phyloP scores from a whole-genome alignment of 2,797 vertebrate species.

The Microcaecilia unicolor region DNA sequence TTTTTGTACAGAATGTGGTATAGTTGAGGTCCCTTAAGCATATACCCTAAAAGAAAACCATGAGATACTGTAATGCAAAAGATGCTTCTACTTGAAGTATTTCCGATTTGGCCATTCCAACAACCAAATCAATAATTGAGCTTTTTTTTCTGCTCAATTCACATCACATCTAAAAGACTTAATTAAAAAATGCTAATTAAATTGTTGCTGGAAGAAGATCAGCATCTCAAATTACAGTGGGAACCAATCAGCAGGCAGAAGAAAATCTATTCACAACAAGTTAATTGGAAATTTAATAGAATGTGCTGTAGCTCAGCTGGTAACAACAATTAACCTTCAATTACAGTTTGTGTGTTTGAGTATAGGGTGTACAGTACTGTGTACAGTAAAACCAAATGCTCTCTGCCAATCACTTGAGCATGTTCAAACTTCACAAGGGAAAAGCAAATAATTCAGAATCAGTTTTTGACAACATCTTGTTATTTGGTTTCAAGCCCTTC shows the following conservation, averaged over 20 bases:
- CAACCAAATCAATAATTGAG: conserved; percentile 8
- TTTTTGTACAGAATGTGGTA: no score
- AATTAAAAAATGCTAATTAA: conserved; percentile 27
- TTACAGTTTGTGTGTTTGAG: conserved; percentile 6
- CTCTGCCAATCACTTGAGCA: no score
- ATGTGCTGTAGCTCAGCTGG: not conserved
- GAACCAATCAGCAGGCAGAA: not conserved
- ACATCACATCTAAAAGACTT: conserved; percentile 11
- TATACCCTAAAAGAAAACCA: not conserved
- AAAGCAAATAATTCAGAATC: no score
- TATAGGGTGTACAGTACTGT: no score
- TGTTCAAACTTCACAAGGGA: no score
- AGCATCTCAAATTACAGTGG: conserved; percentile 4
- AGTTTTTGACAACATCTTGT: no score
- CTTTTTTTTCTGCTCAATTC: conserved; percentile 17
- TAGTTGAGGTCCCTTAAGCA: not conserved
- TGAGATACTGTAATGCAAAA: not conserved
- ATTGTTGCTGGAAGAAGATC: conserved; percentile 17
- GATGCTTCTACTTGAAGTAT: no score
- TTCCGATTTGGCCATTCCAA: no score
- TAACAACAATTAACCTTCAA: conserved; percentile 11
- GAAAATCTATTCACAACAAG: conserved; percentile 2
- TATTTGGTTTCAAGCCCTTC: no score
- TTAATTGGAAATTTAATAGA: conserved; percentile 7
- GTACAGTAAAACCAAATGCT: no score